Evolutionary conservation across 2,113 vertebrate genomes (phyloP), one percentile per base, ranked within the genome.

Genomic region (Podilymbus podiceps): DNA sequence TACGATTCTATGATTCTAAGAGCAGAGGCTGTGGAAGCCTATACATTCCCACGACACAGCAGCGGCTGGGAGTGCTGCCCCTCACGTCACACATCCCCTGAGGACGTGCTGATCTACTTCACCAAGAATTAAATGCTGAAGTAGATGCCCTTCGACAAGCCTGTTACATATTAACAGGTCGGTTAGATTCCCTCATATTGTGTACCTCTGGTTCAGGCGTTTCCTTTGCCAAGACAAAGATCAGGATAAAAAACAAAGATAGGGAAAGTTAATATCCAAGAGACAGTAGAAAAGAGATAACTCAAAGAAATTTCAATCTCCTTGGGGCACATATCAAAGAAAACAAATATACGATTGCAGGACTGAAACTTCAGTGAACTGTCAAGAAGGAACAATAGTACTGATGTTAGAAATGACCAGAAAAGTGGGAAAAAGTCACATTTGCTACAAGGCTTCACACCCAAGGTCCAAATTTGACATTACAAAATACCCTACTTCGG

Each of bases 141-240:
- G 66, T 3, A 66, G 73, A 91, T 63, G 50, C 80, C 66, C 80
- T 85, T 66, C 16, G 31, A 96, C 77, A 92, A 94, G 84, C 69
- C 92, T 42, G 55, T 79, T 89, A 62, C 73, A 73, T 91, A 91
- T 93, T 91, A 97, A 92, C 50, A 55, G 73, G 50, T 49, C 20
- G 5, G 68, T 82, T 33, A 76, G 84, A 88, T 66, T 85, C 52
- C 49, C n/a, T 72, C 31, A 8, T 31, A 25, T 6, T 12, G 74
- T 7, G 3, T 15, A 40, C 15, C 35, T 89, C 21, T 3, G n/a
- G 31, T 72, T 66, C 63, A 62, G 58, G 71, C 28, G 0, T 42
- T 25, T 69, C 60, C 62, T 73, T 83, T 55, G 44, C 58, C n/a
- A 66, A 55, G 17, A 44, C n/a, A 85, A 90, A 95, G 75, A 50